phyloP scores from a whole-genome alignment of 1,140 invertebrate species.

The Mycetomoellerius zeteki region DNA sequence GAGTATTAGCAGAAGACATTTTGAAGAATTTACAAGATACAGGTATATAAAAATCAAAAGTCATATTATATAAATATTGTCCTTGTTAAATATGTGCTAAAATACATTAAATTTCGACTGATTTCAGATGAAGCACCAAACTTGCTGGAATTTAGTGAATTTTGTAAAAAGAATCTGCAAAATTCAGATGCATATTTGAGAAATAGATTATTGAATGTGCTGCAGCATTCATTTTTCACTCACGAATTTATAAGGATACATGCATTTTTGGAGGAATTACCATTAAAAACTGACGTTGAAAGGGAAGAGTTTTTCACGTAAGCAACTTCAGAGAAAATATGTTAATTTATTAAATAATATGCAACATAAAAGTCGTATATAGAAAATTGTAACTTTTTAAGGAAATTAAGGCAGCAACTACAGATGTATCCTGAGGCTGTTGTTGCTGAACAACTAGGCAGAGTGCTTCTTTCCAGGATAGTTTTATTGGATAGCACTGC shows the following conservation, averaged over 20 bases:
- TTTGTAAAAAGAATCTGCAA: constrained; percentile 90
- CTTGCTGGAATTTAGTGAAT: constrained; percentile 89
- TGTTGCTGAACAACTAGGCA: constrained; percentile 92
- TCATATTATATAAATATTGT: background rate
- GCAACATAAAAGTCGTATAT: background rate
- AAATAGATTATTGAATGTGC: constrained; percentile 88
- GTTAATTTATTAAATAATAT: background rate
- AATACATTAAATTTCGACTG: constrained; percentile 18
- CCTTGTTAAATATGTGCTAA: background rate
- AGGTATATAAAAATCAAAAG: constrained; percentile 82
- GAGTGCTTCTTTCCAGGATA: constrained; percentile 92
- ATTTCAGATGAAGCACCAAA: constrained; percentile 90
- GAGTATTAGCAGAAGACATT: constrained; percentile 92
- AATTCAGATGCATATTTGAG: constrained; percentile 88
- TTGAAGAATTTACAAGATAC: constrained; percentile 88
- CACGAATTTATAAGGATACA: constrained; percentile 94
- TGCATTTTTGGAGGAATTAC: constrained; percentile 93
- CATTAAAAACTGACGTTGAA: constrained; percentile 92
- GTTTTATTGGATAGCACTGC: constrained; percentile 93
- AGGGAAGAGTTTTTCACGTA: constrained; percentile 93
- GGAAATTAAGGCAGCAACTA: constrained; percentile 89
- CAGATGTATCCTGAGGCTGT: constrained; percentile 91
- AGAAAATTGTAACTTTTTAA: constrained; percentile 71
- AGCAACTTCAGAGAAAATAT: constrained; percentile 62
- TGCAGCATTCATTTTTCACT: constrained; percentile 92